These are phyloP conservation scores for Brotula barbata DNA, from an alignment of 2,797 vertebrate genomes.

Conservation along the genomic window DNA sequence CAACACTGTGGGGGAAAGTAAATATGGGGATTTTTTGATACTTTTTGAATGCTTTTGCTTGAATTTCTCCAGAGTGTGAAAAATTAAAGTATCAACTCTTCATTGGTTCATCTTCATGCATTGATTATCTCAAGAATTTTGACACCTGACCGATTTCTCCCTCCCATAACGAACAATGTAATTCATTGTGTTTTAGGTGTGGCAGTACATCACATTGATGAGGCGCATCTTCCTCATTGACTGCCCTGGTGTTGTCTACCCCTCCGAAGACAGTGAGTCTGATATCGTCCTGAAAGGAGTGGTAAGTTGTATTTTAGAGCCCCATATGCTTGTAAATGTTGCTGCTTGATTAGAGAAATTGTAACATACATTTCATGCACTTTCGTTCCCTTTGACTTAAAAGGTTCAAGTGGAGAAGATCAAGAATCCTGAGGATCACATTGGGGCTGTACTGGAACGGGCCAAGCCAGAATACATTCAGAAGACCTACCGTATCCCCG, in stretches of 20 bases:
- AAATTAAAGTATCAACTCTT: no score
- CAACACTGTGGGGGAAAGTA: no score
- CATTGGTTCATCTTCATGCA: no score
- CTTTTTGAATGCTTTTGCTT: no score
- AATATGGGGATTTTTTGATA: no score
- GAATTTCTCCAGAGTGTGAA: no score
- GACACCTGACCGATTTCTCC: no score
- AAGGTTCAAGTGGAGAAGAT: slow-evolving; percentile 99
- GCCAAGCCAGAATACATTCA: slow-evolving; percentile 95
- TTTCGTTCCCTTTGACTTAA: not conserved
- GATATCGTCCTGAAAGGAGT: slow-evolving; percentile 98
- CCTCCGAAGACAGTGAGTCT: slow-evolving; percentile 93
- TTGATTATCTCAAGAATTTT: no score
- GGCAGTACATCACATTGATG: slow-evolving; percentile 99
- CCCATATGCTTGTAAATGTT: no score
- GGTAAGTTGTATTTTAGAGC: no score
- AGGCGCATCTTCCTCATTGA: slow-evolving; percentile 96
- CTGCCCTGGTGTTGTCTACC: slow-evolving; percentile 97
- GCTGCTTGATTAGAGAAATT: no score
- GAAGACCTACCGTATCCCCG: slow-evolving; percentile 93
- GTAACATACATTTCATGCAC: not conserved
- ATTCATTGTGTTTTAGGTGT: slow-evolving; percentile 80
- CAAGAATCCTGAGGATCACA: slow-evolving; percentile 92
- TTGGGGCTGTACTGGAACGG: slow-evolving; percentile 88
- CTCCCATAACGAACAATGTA: no score